These are phyloP conservation scores for Macrotrachela quadricornifera DNA, from an alignment of 1,140 invertebrate species.

Conservation along the genomic window DNA sequence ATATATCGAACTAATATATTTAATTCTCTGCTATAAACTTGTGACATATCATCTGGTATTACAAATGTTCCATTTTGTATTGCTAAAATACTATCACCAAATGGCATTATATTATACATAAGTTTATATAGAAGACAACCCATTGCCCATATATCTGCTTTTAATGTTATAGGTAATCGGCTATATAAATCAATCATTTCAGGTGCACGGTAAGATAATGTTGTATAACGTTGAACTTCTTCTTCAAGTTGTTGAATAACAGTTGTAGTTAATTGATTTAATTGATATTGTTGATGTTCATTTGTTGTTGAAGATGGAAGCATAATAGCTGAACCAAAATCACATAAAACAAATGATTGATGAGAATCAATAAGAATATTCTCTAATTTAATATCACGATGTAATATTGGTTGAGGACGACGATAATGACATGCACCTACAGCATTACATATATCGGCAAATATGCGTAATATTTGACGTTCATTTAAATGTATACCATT, in stretches of 20 bases:
- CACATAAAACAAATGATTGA: conserved; percentile 53
- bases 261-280: too few relatives aligned
- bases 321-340: conserved; percentile 65
- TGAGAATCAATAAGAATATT: conserved; percentile 50
- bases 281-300: too few relatives aligned
- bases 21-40: conserved; percentile 34
- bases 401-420: conserved; percentile 30
- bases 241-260: conserved; percentile 8
- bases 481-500: too few relatives aligned
- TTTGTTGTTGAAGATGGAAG: too few relatives aligned
- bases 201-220: conserved; percentile 71
- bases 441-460: too few relatives aligned
- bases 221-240: conserved; percentile 45
- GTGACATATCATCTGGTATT: conserved; percentile 46
- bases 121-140: conserved; percentile 74
- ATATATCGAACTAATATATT: neutral
- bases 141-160: conserved; percentile 74
- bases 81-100: conserved; percentile 73
- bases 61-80: conserved; percentile 72
- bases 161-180: conserved; percentile 62
- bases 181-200: conserved; percentile 87
- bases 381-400: conserved; percentile 79
- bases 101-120: conserved; percentile 72
- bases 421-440: too few relatives aligned
- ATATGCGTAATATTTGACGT: too few relatives aligned